Evolutionary conservation across 1,140 invertebrate species (phyloP).

Genomic region (Hylaeus volcanicus): DNA sequence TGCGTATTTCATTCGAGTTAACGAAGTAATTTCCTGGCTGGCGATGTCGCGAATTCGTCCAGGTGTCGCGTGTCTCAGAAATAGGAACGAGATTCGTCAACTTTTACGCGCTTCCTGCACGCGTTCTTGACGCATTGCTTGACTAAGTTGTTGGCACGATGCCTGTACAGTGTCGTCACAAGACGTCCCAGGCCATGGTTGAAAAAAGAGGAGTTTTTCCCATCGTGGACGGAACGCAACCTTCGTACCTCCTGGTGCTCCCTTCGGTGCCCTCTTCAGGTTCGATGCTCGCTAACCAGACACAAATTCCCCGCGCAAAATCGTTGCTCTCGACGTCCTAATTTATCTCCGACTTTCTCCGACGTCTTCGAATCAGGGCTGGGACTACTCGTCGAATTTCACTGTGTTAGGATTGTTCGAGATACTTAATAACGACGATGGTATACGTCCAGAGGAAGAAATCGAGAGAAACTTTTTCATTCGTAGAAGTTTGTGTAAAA

Average conservation of each 20-base stretch:
- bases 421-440: too few species aligned
- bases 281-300: neutral
- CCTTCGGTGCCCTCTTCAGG: neutral
- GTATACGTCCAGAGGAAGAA: too few species aligned
- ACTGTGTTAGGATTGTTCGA: too few species aligned
- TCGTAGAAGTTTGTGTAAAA: too few species aligned
- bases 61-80: constrained; percentile 2
- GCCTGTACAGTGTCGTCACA: constrained; percentile 55
- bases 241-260: constrained; percentile 1
- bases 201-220: constrained; percentile 30
- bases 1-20: too few species aligned
- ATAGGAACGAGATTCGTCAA: constrained; percentile 42
- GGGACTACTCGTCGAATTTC: too few species aligned
- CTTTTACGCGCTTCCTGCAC: constrained; percentile 39
- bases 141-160: constrained; percentile 52
- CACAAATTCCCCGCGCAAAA: neutral
- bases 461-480: too few species aligned
- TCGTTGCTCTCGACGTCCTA: neutral
- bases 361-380: too few species aligned
- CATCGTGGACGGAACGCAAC: constrained; percentile 22
- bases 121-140: constrained; percentile 43
- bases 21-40: too few species aligned
- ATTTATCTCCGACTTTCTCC: neutral
- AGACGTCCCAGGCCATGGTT: constrained; percentile 7
- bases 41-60: too few species aligned